phyloP scores from a whole-genome alignment of 2,888 invertebrate genomes.

The Sinelater perroti region DNA sequence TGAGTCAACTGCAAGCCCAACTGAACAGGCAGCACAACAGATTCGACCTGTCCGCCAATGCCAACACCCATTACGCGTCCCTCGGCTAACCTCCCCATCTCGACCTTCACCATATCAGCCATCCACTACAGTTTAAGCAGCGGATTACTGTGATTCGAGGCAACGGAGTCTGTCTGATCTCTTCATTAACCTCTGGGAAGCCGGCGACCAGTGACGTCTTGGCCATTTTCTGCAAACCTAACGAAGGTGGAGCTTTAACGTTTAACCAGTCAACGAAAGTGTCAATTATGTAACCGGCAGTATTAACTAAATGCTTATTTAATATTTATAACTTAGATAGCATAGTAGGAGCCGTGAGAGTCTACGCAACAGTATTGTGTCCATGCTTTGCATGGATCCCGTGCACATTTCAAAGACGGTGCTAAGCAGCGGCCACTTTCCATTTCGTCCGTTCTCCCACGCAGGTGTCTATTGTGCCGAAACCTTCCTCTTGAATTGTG shows the following conservation, averaged over 20 bases:
- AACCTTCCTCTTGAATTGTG: constrained; percentile 22
- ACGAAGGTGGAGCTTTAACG: constrained; percentile 24
- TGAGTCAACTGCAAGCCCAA: constrained; percentile 48
- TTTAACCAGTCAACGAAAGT: constrained; percentile 18
- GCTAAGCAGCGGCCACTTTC: background rate
- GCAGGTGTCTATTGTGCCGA: too few relatives aligned
- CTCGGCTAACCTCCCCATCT: constrained; percentile 21
- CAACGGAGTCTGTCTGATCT: constrained; percentile 1
- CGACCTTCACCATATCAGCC: background rate
- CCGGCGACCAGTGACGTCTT: constrained; percentile 14
- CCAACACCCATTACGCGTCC: constrained; percentile 22
- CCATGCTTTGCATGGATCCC: constrained; percentile 7
- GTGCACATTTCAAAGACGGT: constrained; percentile 17
- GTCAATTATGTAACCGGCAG: constrained; percentile 23
- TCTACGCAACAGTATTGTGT: constrained; percentile 18
- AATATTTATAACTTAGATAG: constrained; percentile 28
- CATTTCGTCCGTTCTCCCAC: too few relatives aligned
- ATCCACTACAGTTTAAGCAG: background rate
- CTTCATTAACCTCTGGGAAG: background rate
- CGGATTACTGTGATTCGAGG: constrained; percentile 15
- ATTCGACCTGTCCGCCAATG: constrained; percentile 48
- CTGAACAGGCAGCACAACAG: constrained; percentile 52
- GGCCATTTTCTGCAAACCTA: background rate
- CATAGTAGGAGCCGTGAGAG: constrained; percentile 28
- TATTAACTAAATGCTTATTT: constrained; percentile 35